phyloP scores from a whole-genome alignment of 2,888 invertebrate species.

The Rhingia campestris region DNA sequence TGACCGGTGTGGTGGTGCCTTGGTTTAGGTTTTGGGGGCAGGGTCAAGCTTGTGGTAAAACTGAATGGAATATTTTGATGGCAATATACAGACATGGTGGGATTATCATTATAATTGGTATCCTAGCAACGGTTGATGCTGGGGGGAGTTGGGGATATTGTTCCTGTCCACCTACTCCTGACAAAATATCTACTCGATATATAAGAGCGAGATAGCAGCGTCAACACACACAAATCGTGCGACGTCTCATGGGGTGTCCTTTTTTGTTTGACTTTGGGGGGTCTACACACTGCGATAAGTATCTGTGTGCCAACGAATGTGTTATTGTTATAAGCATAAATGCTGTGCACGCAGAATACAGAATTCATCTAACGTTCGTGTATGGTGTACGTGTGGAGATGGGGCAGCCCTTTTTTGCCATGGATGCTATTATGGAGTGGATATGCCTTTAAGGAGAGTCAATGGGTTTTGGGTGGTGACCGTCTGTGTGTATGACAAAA shows the following conservation, averaged over 20 bases:
- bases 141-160: neutral
- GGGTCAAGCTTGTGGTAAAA: constrained; percentile 67
- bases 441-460: constrained; percentile 32
- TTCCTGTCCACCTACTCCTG: constrained; percentile 20
- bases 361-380: constrained; percentile 64
- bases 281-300: constrained; percentile 39
- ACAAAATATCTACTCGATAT: constrained; percentile 39
- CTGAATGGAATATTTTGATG: constrained; percentile 71
- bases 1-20: neutral
- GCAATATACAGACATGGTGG: constrained; percentile 68
- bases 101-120: constrained; percentile 74
- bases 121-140: constrained; percentile 63
- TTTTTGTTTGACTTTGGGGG: constrained; percentile 26
- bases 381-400: constrained; percentile 20
- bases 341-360: constrained; percentile 71
- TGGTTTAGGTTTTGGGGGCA: constrained; percentile 1
- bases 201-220: constrained; percentile 49
- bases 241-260: constrained; percentile 62
- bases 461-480: constrained; percentile 32
- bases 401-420: constrained; percentile 60
- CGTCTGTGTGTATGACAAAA: constrained; percentile 71
- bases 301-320: constrained; percentile 64
- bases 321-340: constrained; percentile 74
- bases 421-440: constrained; percentile 8
- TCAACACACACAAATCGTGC: constrained; percentile 60